Evolutionary conservation across 2,797 vertebrate genomes (phyloP).

Genomic region (Sebastes taczanowskii): DNA sequence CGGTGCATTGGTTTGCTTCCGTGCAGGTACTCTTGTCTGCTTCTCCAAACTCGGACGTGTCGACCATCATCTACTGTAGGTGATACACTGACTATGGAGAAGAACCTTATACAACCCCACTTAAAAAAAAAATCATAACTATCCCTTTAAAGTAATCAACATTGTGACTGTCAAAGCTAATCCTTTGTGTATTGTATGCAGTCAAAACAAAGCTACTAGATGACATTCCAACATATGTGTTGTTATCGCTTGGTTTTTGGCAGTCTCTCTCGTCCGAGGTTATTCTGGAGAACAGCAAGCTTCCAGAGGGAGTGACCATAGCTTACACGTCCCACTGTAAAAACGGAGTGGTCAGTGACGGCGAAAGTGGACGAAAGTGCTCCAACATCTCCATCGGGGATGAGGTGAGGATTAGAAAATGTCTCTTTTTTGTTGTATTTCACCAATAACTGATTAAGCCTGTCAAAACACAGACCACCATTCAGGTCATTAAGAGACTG

Average conservation of each 20-base stretch:
- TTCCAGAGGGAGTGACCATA: conserved; percentile 93
- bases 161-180: neutral
- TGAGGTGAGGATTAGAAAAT: conserved; percentile 81
- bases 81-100: too few species aligned
- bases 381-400: conserved; percentile 98
- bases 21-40: too few species aligned
- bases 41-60: too few species aligned
- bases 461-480: neutral
- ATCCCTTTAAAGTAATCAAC: neutral
- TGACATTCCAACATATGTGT: conserved; percentile 42
- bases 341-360: conserved; percentile 90
- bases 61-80: too few species aligned
- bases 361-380: conserved; percentile 94
- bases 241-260: conserved; percentile 46
- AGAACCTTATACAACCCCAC: neutral
- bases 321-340: conserved; percentile 95
- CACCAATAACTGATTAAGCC: rapidly evolving
- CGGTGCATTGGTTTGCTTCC: too few species aligned
- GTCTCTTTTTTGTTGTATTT: neutral
- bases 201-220: conserved; percentile 56
- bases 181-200: conserved; percentile 32
- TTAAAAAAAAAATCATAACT: neutral
- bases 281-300: conserved; percentile 95
- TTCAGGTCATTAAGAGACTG: neutral
- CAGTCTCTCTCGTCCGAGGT: conserved; percentile 98